Conservation (phyloP, 2,888 invertebrate species). For the Cinara cedri region DNA sequence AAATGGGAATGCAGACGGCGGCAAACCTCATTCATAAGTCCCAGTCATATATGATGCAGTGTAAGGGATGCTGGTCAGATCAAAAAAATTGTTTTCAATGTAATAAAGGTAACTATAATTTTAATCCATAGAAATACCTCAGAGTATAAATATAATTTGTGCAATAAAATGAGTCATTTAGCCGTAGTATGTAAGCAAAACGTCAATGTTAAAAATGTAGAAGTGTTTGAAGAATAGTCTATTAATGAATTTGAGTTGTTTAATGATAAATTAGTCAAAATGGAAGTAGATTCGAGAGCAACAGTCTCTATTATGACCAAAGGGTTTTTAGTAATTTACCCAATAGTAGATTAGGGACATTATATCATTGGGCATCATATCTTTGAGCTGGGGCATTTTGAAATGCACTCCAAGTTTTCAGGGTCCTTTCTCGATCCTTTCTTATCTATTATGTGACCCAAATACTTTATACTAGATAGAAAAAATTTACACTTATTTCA, state of each 20-base stretch:
- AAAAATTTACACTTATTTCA: conserved; percentile 61
- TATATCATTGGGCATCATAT: no score
- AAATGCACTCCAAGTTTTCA: conserved; percentile 61
- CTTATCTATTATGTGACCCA: conserved; percentile 61
- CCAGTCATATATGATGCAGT: no score
- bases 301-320: no score
- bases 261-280: no score
- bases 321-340: no score
- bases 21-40: no score
- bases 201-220: background rate
- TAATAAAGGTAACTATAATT: background rate
- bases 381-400: conserved; percentile 59
- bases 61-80: no score
- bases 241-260: background rate
- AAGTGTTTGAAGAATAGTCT: background rate
- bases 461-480: conserved; percentile 59
- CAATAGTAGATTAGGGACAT: no score
- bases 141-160: conserved; percentile 22
- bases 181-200: background rate
- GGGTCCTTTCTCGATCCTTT: conserved; percentile 61
- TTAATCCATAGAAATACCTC: background rate
- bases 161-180: background rate
- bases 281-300: no score
- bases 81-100: no score
- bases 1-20: no score